Conservation (phyloP, 2,113 vertebrate species). For the Alces alces region DNA sequence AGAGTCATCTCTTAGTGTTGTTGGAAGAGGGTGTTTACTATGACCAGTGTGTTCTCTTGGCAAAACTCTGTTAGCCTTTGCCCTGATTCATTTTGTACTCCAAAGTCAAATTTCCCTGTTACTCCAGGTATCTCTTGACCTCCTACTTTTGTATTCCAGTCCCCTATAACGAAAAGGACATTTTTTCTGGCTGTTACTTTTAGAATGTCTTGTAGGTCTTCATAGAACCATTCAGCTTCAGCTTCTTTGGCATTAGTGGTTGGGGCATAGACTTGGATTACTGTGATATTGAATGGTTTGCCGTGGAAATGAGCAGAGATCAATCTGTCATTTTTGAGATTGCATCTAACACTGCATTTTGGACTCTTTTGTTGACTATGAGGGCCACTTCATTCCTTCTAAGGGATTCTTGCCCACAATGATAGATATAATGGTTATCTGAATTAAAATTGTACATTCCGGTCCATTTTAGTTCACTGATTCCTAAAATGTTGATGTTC, state of each 20-base stretch:
- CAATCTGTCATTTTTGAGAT: not conserved
- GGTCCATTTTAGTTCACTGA: not conserved
- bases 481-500: not conserved
- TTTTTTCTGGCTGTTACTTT: not conserved
- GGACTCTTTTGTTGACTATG: not conserved
- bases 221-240: not conserved
- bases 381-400: not conserved
- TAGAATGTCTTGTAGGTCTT: not conserved
- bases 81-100: not conserved
- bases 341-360: not conserved
- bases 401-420: not conserved
- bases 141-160: not conserved
- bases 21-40: not conserved
- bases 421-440: not conserved
- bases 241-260: not conserved
- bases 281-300: not conserved
- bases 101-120: not conserved
- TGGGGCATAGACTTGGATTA: not conserved
- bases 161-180: not conserved
- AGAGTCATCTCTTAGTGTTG: not conserved
- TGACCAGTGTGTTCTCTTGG: not conserved
- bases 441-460: not conserved
- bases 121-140: not conserved
- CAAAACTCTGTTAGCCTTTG: not conserved
- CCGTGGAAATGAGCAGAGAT: not conserved